Percentiles rank a stretch among this genome's conserved stretches.
Evolutionary conservation across 2,888 invertebrate species (phyloP).

Genomic region (Xiphydria camelus): DNA sequence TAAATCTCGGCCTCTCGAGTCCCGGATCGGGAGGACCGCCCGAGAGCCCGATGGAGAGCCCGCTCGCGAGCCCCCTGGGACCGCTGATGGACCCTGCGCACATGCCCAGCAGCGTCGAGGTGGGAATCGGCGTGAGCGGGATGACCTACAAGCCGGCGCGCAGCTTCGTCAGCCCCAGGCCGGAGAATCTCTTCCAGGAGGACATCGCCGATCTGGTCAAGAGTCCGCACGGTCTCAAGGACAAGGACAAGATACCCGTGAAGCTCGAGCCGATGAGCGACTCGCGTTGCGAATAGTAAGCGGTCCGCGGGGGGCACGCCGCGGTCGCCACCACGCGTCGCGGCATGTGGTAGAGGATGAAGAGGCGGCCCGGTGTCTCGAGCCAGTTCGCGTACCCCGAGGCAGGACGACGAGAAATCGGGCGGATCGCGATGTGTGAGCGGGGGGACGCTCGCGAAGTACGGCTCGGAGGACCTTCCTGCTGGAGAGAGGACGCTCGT

Average conservation of each 20-base stretch:
- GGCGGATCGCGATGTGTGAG: neutral
- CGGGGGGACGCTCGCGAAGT: slow-evolving; percentile 1
- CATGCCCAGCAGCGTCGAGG: slow-evolving; percentile 61
- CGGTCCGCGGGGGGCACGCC: no score
- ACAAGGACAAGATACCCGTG: slow-evolving; percentile 63
- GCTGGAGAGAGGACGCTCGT: neutral
- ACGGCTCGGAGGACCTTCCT: no score
- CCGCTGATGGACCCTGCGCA: slow-evolving; percentile 68
- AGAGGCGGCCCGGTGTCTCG: no score
- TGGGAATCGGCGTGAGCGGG: slow-evolving; percentile 64
- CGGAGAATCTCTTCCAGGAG: slow-evolving; percentile 67
- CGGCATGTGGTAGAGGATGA: no score
- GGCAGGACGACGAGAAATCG: no score
- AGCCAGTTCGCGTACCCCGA: no score
- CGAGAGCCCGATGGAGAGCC: slow-evolving; percentile 64
- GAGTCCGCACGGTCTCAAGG: slow-evolving; percentile 58
- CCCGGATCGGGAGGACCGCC: slow-evolving; percentile 59
- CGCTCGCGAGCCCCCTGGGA: slow-evolving; percentile 66
- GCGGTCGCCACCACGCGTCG: no score
- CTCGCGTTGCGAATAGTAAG: slow-evolving; percentile 66
- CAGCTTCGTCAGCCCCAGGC: slow-evolving; percentile 66
- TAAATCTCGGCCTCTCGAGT: slow-evolving; percentile 62
- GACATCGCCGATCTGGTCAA: slow-evolving; percentile 68
- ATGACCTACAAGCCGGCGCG: slow-evolving; percentile 69
- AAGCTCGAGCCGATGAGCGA: slow-evolving; percentile 74